Base-by-base conservation (phyloP, 2,888 invertebrate species). In the Orchesella flavescens region DNA sequence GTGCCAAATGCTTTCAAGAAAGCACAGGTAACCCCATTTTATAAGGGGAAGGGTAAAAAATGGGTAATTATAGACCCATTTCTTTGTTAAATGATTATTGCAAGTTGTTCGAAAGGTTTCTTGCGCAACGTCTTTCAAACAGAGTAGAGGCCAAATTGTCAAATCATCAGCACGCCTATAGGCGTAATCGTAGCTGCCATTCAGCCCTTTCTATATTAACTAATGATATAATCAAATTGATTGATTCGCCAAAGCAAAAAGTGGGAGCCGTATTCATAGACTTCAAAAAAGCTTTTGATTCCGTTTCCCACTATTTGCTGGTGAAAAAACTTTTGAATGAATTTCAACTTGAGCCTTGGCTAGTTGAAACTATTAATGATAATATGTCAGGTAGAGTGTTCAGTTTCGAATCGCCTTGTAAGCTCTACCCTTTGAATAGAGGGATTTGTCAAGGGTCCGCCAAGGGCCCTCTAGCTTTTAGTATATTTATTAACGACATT, bases 211-310 rank as follows among this genome's bases (percentile, higher is more conserved):
- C 71, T 15, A 44, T 84, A 2, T 81, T 87, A 10, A 78, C 72
- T 3, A 21, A 85, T 17, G 82, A 82, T 83, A 68, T 88, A 15
- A 68, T 80, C 15, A 57, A 82, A 0, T 46, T 74, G 2, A 34
- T 34, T 34, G 34, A 34, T 34, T 44, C 53, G 21, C 43, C 15
- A 9, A 73, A 55, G 55, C 63, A 12, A 1, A 73, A 73, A 59
- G 83, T 83, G 0, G 46, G 78, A 10, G 85, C 82, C 1, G 55
- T 85, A 13, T 83, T 85, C 61, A 65, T 85, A 4, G 85, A 85
- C 49, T 87, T 89, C 19, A 72, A 69, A 4, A 88, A 89, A 24
- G 88, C 88, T 5, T 89, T 88, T 68, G 88, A 88, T 61, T 80
- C 71, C 19, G 85, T 89, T 0, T 23, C 78, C 21, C 86, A 87